These are phyloP conservation scores for Sorex maritimensis DNA, from an alignment of 2,797 vertebrate genomes.

Conservation along the genomic window DNA sequence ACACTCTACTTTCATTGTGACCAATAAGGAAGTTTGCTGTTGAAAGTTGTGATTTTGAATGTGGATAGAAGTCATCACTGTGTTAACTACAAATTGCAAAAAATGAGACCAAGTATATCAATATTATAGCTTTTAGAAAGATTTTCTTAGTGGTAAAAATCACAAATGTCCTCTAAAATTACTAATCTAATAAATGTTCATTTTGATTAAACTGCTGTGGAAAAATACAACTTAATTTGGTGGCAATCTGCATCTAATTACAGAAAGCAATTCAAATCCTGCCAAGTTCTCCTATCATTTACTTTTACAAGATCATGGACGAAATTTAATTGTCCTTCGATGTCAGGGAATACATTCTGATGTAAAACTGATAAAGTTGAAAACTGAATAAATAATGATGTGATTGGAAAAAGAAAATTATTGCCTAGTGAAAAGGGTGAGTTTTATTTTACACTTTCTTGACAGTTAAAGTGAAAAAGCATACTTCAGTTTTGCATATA, in stretches of 20 bases:
- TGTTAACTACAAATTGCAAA: not conserved
- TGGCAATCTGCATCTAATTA: conserved; percentile 2
- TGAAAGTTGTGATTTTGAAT: not conserved
- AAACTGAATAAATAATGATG: not conserved
- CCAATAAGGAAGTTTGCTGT: not conserved
- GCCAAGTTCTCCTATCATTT: not conserved
- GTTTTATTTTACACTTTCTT: conserved; percentile 14
- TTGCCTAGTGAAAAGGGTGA: not conserved
- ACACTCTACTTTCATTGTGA: not conserved
- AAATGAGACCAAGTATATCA: no score
- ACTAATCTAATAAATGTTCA: not conserved
- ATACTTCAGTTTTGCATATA: not conserved
- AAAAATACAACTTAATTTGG: not conserved
- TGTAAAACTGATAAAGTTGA: not conserved
- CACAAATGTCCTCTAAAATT: not conserved
- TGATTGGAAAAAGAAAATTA: not conserved
- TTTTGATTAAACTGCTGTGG: not conserved
- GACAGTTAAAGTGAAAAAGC: not conserved
- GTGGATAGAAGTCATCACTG: not conserved
- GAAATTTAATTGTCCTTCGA: not conserved
- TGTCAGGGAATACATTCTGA: not conserved
- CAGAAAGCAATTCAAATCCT: not conserved
- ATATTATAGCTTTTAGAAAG: not conserved
- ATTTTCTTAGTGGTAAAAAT: not conserved
- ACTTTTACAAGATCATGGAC: not conserved